Evolutionary conservation across 2,888 invertebrate species (phyloP), one percentile per base, ranked within the genome.

Genomic region (Entomobrya multifasciata): DNA sequence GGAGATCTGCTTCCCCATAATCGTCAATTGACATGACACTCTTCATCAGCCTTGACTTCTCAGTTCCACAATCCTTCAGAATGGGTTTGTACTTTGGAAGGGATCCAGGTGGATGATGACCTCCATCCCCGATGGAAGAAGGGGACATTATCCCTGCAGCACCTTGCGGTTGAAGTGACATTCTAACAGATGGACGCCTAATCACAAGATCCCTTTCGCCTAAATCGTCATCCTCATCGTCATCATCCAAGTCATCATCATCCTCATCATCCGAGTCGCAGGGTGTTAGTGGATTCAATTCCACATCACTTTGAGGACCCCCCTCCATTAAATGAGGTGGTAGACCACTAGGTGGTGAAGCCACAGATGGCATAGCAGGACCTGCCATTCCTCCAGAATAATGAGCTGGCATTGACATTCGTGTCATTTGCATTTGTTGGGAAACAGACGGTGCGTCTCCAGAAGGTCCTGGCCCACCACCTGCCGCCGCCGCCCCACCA

Each of bases 221-320:
- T 27, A 60, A 27, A 22, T 76, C 76, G 27, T 84, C 84, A 52
- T 72, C 81, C 52, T 60, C 77, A 17, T 84, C 84, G 25, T 79
- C 79, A 17, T 72, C 74, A 27, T 72, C 70, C 41, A 70, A 30
- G 13, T 81, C 77, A 36, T 67, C 67, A 15, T 77, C 81, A 44
- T 70, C 70, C 6, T 81, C 82, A 15, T 84, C 78, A 22, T 82
- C 82, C 15, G 88, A 86, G 41, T 89, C 89, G 44, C 87, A 87
- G 0, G 88, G 88, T 20, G 89, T 88, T 13, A 89, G 65, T 13
- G 89, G 89, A 76, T 89, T 89, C 5, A 83, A 65, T 70, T 89
- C 89, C 10, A 89, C 86, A 17, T 89, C 87, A 25, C 78, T 81
- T 17, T 47, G 27, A 10, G 70, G 52, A 6, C 55, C 17, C 6